Evolutionary conservation across 2,888 invertebrate species (phyloP).

Genomic region (Heliothis peltigera): DNA sequence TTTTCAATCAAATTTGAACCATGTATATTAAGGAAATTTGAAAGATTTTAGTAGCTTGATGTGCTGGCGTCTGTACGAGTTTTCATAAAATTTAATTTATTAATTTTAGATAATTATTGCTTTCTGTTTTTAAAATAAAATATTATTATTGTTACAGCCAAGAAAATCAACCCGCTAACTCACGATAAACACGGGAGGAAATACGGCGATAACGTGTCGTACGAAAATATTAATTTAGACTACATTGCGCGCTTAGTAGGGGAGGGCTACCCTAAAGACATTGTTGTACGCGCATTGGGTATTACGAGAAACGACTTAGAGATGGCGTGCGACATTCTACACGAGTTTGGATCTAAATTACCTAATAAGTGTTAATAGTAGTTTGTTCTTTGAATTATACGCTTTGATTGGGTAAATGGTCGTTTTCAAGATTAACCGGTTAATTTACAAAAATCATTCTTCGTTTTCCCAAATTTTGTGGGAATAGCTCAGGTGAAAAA

Average conservation of each 20-base stretch:
- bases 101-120: too few species aligned
- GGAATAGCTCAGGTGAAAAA: too few species aligned
- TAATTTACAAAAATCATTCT: too few species aligned
- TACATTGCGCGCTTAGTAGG: slow-evolving; percentile 96
- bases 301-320: slow-evolving; percentile 98
- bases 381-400: slow-evolving; percentile 53
- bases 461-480: too few species aligned
- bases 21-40: too few species aligned
- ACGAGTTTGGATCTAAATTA: slow-evolving; percentile 94
- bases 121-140: background rate
- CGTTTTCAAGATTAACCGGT: slow-evolving; percentile 3
- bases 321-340: slow-evolving; percentile 98
- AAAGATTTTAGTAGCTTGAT: too few species aligned
- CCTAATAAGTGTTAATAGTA: slow-evolving; percentile 80
- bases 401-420: slow-evolving; percentile 35
- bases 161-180: slow-evolving; percentile 87
- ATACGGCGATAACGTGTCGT: slow-evolving; percentile 90
- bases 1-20: too few species aligned
- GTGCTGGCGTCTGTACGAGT: too few species aligned
- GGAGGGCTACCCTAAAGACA: slow-evolving; percentile 97
- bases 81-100: too few species aligned
- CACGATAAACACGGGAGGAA: slow-evolving; percentile 87
- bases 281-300: slow-evolving; percentile 96
- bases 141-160: slow-evolving; percentile 73
- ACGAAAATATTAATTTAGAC: slow-evolving; percentile 97